Evolutionary conservation across 1,140 invertebrate genomes (phyloP), one percentile per base, ranked within the genome.

Genomic region (Nephotettix cincticeps): DNA sequence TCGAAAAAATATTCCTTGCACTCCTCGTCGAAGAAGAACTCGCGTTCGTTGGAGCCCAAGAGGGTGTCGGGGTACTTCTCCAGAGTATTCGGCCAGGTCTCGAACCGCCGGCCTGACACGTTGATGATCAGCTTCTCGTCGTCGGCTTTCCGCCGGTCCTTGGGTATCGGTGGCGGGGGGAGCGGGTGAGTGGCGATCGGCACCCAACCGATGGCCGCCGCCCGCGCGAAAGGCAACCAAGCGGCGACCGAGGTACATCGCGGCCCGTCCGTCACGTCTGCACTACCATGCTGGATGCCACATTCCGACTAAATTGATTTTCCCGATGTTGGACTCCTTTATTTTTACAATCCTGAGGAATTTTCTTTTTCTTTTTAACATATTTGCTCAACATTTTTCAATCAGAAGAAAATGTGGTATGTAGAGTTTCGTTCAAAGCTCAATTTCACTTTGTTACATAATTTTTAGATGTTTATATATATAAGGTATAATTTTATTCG

Each of bases 11-110:
- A 99, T 82, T 99, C 97, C 78, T 95, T 93, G 76, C 90, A 90
- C 78, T 98, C 96, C 81, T 99, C 97, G 80, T 99, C 98, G 83
- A 96, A 99, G 83, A 99, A 99, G 85, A 99, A 99, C 80, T 99
- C 98, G 61, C 96, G 88, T 83, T 99, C 98, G 81, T 97, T 96
- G 27, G 96, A 98, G 4, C 98, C 98, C 19, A 99, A 87, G 69
- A 99, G 83, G 21, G 98, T 99, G 82, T 99, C 98, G 6, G 98
- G 98, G 84, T 99, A 99, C 81, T 99, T 99, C 79, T 99, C 98
- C 25, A 99, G 86, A 13, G 98, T 99, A 82, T 99, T 99, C 67
- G 96, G 86, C 97, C 97, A 99, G 32, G 97, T 99, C 84, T 99
- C 98, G 83, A 99, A 99, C 17, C 94, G 88, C 27, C 96, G 86